Percentiles rank a stretch among this genome's conserved stretches.
Evolutionary conservation across 2,797 vertebrate species (phyloP).

Genomic region (Ctenosaura bakeri): DNA sequence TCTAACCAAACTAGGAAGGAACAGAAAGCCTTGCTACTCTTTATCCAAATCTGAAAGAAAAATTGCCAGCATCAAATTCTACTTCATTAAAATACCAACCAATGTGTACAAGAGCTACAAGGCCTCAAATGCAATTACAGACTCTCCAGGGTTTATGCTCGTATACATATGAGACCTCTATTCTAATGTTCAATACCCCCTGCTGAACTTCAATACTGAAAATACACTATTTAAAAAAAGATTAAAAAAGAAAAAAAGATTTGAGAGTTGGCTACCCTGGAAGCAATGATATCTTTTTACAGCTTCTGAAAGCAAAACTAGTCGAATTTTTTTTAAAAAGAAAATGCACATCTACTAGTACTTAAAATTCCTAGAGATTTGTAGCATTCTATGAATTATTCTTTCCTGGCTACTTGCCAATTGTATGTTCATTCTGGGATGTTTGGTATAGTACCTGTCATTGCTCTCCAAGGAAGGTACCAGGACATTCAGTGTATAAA

Average conservation of each 20-base stretch:
- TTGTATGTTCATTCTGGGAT: background rate
- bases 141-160: background rate
- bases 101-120: background rate
- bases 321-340: background rate
- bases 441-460: background rate
- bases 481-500: too few species aligned
- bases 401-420: background rate
- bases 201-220: background rate
- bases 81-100: background rate
- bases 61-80: fast-evolving
- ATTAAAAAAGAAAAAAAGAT: too few species aligned
- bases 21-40: fast-evolving
- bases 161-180: background rate
- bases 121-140: background rate
- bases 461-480: background rate
- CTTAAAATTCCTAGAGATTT: background rate
- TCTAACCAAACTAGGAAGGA: background rate
- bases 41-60: background rate
- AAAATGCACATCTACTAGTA: background rate
- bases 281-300: background rate
- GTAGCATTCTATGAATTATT: background rate
- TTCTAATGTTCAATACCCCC: background rate
- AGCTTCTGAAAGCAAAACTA: background rate
- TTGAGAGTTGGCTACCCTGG: background rate
- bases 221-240: background rate